Evolutionary conservation across 2,888 invertebrate genomes (phyloP).

Genomic region (Acronicta psi): DNA sequence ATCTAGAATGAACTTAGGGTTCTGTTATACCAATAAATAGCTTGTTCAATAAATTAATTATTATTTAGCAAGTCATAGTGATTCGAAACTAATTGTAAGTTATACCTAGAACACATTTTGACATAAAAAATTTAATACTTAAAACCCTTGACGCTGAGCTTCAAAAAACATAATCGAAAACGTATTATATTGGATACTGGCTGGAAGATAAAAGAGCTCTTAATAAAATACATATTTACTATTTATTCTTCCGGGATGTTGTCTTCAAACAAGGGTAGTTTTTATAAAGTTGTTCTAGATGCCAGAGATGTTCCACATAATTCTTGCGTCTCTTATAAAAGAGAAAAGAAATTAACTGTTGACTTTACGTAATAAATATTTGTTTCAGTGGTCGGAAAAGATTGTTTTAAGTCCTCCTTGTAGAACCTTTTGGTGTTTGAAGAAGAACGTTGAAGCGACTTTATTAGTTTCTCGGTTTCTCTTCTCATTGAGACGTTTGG

Average conservation of each 20-base stretch:
- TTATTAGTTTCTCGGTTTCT: conserved; percentile 51
- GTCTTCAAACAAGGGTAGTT: conserved; percentile 39
- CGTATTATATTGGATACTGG: conserved; percentile 1
- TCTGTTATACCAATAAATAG: background rate
- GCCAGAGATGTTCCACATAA: conserved; percentile 43
- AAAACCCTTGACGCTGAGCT: background rate
- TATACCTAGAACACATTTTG: too few species aligned
- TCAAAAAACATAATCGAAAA: background rate
- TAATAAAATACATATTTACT: conserved; percentile 35
- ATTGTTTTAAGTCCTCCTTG: conserved; percentile 64
- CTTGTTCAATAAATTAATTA: background rate
- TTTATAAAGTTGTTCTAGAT: conserved; percentile 51
- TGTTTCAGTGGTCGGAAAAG: conserved; percentile 63
- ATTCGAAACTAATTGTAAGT: too few species aligned
- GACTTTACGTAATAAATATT: conserved; percentile 70
- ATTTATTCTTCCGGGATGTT: conserved; percentile 19
- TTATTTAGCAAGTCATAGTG: too few species aligned
- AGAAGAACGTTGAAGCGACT: conserved; percentile 57
- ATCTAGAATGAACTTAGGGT: conserved; percentile 4
- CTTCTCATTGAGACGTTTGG: conserved; percentile 36
- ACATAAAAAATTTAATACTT: too few species aligned
- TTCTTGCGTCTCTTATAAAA: conserved; percentile 49
- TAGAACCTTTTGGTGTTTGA: conserved; percentile 63
- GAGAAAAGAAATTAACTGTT: conserved; percentile 65
- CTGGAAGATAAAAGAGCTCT: conserved; percentile 40